Percentiles rank a stretch among this genome's conserved stretches.
Evolutionary conservation across 2,797 vertebrate species (phyloP).

Genomic region (Odontamblyopus lacepedii): DNA sequence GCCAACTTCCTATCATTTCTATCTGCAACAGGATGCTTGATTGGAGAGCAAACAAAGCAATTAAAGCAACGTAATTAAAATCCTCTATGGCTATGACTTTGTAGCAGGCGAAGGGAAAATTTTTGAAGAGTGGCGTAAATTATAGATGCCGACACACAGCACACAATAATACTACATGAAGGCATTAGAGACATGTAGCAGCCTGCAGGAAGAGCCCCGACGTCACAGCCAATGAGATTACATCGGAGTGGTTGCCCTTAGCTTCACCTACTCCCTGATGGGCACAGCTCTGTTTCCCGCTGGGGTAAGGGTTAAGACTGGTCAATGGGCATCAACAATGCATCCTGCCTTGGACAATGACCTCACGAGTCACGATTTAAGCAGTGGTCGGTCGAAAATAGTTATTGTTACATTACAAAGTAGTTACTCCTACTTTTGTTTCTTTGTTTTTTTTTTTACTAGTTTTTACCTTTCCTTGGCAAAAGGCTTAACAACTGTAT

Average conservation of each 20-base stretch:
- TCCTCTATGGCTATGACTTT: conserved; percentile 2
- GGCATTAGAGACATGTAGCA: conserved; percentile 18
- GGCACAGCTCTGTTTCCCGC: conserved; percentile 29
- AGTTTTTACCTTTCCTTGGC: no score
- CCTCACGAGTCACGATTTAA: conserved; percentile 41
- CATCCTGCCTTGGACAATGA: conserved; percentile 26
- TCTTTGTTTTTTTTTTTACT: no score
- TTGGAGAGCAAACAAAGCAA: conserved; percentile 10
- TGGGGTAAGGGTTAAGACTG: conserved; percentile 54
- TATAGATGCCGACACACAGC: conserved; percentile 9
- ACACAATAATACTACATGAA: conserved; percentile 20
- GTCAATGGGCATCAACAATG: conserved; percentile 35
- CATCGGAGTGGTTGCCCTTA: conserved; percentile 32
- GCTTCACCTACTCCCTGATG: conserved; percentile 55
- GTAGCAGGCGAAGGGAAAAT: neutral
- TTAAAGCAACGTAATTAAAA: conserved; percentile 7
- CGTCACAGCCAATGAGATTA: neutral
- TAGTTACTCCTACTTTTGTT: neutral
- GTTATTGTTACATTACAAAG: neutral
- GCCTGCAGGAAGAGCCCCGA: conserved; percentile 17
- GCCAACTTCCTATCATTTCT: neutral
- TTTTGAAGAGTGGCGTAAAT: conserved; percentile 12
- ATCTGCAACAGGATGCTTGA: conserved; percentile 4
- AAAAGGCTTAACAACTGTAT: no score
- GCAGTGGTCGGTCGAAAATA: neutral